Base-by-base conservation (phyloP, 2,113 vertebrate species). In the Muscicapa adusta region DNA sequence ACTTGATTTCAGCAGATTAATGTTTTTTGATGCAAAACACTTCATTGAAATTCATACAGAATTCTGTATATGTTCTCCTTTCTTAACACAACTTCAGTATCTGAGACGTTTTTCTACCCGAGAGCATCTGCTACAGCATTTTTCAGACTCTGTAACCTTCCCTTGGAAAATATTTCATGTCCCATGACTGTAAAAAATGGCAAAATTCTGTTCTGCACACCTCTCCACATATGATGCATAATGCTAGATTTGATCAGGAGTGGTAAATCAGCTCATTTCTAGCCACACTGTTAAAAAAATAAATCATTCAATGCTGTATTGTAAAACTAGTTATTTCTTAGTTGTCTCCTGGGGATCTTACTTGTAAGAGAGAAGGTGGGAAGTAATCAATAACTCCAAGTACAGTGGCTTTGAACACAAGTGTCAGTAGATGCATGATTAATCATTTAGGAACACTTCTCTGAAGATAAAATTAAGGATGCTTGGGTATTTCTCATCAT, bases 301-400 rank as follows among this genome's bases (percentile, higher is more conserved):
- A 58, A 33, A 56, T 31, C 5, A 84, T 12, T 80, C 68, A 54
- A 45, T 54, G 48, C 9, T 73, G 26, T 16, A 13, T 33, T 62
- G 33, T 60, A 74, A 71, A 89, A 50, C 3, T 8, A 40, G n/a
- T 81, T 58, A 61, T 28, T 84, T 56, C 54, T 62, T 36, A 77
- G n/a, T 6, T 29, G 57, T 45, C 47, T 77, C 53, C 73, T 51
- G 36, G 34, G 62, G 48, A 80, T n/a, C 34, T 60, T 29, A 14
- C 24, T 56, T 40, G 14, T 20, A 84, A 81, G 48, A 60, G 25
- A 47, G n/a, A 77, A 40, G 7, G 26, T 75, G 40, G 40, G 68
- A 88, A 60, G 60, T 31, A 88, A 95, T 92, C 79, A 85, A 34
- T 93, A 89, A 86, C 34, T 81, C 18, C 68, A 87, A 81, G 68